These are phyloP conservation scores for Dasyornis broadbenti DNA, from an alignment of 2,113 vertebrate genomes.

Conservation along the genomic window DNA sequence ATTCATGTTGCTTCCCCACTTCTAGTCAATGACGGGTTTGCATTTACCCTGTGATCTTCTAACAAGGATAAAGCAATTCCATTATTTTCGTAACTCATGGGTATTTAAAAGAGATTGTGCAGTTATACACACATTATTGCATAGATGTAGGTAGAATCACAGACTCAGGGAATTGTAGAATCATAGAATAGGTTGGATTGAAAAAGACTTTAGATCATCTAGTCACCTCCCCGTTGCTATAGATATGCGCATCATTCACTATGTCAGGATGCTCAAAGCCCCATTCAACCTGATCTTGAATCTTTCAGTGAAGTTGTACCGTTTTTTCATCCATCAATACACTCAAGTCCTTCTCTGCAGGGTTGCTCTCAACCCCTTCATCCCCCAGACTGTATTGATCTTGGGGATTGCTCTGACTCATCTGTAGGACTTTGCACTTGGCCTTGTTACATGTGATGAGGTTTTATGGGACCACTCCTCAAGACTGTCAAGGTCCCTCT, in stretches of 20 bases:
- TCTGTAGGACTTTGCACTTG: background rate
- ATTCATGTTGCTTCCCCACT: background rate
- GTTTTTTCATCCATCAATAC: background rate
- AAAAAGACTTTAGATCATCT: background rate
- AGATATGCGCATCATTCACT: background rate
- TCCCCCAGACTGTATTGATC: background rate
- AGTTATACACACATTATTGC: background rate
- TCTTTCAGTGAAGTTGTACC: background rate
- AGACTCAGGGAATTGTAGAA: background rate
- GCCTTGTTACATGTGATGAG: background rate
- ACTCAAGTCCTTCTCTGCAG: background rate
- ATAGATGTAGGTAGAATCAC: background rate
- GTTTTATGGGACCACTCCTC: background rate
- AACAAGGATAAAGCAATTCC: background rate
- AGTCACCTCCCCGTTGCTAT: background rate
- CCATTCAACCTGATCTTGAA: background rate
- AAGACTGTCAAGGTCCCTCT: background rate
- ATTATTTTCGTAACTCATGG: background rate
- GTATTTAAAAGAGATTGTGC: background rate
- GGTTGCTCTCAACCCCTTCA: background rate
- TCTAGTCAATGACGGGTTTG: background rate
- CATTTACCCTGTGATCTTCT: background rate
- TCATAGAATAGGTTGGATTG: background rate
- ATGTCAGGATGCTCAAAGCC: background rate
- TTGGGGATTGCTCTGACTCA: background rate